Evolutionary conservation across 1,140 invertebrate species (phyloP).

Genomic region (Drosophila ercepeae): DNA sequence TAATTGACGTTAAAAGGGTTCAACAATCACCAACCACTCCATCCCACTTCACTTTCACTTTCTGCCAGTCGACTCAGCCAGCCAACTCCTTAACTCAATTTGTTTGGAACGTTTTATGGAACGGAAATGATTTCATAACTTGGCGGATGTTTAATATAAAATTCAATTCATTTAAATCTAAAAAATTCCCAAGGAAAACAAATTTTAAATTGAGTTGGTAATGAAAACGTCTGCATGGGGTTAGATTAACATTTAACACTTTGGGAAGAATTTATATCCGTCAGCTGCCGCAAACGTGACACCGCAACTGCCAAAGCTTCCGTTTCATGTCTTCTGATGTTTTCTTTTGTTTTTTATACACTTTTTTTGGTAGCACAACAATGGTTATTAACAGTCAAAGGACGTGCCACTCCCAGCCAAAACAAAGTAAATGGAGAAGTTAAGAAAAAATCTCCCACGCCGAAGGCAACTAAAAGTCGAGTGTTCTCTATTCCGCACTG

Average conservation of each 20-base stretch:
- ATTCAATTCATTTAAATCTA: conserved; percentile 60
- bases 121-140: conserved; percentile 72
- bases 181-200: conserved; percentile 32
- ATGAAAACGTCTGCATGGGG: conserved; percentile 15
- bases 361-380: conserved; percentile 47
- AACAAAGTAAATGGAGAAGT: conserved; percentile 53
- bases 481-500: conserved; percentile 75
- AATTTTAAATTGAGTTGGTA: conserved; percentile 40
- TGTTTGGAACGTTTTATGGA: conserved; percentile 51
- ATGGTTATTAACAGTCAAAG: conserved; percentile 75
- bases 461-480: conserved; percentile 64
- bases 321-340: conserved; percentile 55
- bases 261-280: conserved; percentile 65
- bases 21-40: conserved; percentile 56
- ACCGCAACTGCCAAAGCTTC: conserved; percentile 61
- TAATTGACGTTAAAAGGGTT: conserved; percentile 83
- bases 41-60: conserved; percentile 70
- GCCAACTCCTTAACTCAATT: conserved; percentile 56
- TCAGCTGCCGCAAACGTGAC: conserved; percentile 47
- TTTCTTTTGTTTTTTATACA: conserved; percentile 21
- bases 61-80: conserved; percentile 21
- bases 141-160: conserved; percentile 70
- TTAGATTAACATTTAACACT: conserved; percentile 54
- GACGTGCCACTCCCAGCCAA: conserved; percentile 62
- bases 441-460: conserved; percentile 50